Evolutionary conservation across 2,113 vertebrate genomes (phyloP), one percentile per base, ranked within the genome.

Genomic region (Speoplatyrhinus poulsoni): DNA sequence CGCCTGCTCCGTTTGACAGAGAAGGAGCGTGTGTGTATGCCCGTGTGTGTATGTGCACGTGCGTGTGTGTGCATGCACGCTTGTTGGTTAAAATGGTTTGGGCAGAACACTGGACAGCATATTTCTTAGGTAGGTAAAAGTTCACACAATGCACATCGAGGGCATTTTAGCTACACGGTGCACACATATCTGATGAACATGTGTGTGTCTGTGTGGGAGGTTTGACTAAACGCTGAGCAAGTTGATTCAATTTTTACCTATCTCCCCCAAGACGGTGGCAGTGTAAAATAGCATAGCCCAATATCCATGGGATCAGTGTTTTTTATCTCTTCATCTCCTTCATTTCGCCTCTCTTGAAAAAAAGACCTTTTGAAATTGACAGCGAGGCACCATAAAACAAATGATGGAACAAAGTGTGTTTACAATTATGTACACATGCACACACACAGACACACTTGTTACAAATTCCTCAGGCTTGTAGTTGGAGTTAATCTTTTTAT

Each of bases 351-450:
- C 65, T 62, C 63, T 67, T 72, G 54, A 73, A 76, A 48, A 68
- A 71, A 72, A 41, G 81, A 89, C 87, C 84, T 86, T 86, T 91
- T 81, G 62, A 73, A 77, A 69, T 52, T 77, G 78, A 82, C 75
- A 72, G 70, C 65, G 57, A 73, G 66, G 50, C 69, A 72, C 77
- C 71, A 80, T 84, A 81, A 84, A 76, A 81, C 71, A 69, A 66
- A 62, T 73, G 60, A 74, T 69, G 69, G 75, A 79, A 66, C n/a
- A 36, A 26, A 19, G 15, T 13, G 12, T 52, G 67, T 66, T 19
- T 53, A 60, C 61, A 63, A 65, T 60, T 80, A 70, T 68, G 56
- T 59, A 71, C 50, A 73, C 61, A 79, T 60, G 57, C 55, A 41
- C 65, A 50, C 55, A 46, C 62, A 65, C 62, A 73, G 32, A 65